Evolutionary conservation across 2,797 vertebrate genomes (phyloP), one percentile per base, ranked within the genome.

Genomic region (Macrochelys suwanniensis): DNA sequence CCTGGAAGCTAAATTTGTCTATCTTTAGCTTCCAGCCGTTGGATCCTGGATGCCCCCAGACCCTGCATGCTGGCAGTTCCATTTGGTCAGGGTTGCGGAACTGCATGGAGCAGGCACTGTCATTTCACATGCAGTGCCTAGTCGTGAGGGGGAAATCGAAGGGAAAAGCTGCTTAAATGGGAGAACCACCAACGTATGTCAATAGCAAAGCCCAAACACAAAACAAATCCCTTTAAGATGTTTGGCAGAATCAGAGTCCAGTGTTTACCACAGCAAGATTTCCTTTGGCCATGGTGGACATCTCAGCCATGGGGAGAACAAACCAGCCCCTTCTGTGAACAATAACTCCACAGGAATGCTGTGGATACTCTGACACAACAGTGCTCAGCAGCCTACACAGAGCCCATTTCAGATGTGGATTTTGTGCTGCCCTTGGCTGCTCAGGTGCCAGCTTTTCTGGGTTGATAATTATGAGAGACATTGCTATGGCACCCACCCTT

Each of bases 401-500:
- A 31, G 45, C 25, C 51, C 0, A 0, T 2, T 21, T 19, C 50
- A 50, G 47, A 80, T 7, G 21, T 0, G 6, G 56, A 15, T 47
- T 92, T 56, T n/a, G 42, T 80, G 59, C 42, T 4, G 56, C 21
- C 11, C 11, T 53, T n/a, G 47, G 28, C 45, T 53, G 74, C 77
- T 89, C n/a, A 13, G 33, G 78, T 59, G 42, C 82, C 82, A 61
- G 10, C 31, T 74, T 45, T 17, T 50, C 56, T 65, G 10, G 1
- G 2, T 5, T 65, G 77, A 23, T 56, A 76, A 11, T 1, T 2
- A 12, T 23, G 56, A 74, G 10, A 0, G 1, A 6, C 17, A 19
- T 3, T 8, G 28, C 10, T 28, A 57, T 26, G 21, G 51, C 37
- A 71, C 54, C 74, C 85, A 12, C 3, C 0, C 0, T 59, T 0